These are phyloP conservation scores for Bombus terrestris DNA, from an alignment of 1,140 invertebrate species.

Conservation along the genomic window DNA sequence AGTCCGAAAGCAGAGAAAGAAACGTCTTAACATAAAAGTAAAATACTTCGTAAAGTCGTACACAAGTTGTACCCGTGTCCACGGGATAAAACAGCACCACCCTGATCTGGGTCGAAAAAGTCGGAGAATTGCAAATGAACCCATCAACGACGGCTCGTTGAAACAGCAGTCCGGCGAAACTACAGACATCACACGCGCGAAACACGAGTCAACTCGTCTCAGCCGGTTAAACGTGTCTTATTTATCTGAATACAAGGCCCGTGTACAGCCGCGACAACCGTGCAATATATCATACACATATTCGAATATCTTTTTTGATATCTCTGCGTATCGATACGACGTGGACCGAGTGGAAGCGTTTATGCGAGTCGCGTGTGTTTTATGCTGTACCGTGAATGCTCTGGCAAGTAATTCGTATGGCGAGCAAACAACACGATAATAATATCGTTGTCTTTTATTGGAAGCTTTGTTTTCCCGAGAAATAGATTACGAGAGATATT, in stretches of 20 bases:
- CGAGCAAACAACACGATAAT: slow-evolving; percentile 7
- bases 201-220: slow-evolving; percentile 53
- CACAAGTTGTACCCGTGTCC: not conserved
- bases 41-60: slow-evolving; percentile 12
- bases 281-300: slow-evolving; percentile 51
- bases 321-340: slow-evolving; percentile 36
- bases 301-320: slow-evolving; percentile 51
- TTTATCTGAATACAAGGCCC: slow-evolving; percentile 49
- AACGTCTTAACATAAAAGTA: slow-evolving; percentile 7
- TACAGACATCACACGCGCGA: slow-evolving; percentile 45
- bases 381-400: not conserved
- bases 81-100: not conserved
- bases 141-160: slow-evolving; percentile 40
- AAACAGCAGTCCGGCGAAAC: slow-evolving; percentile 24
- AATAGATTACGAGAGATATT: not conserved
- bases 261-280: slow-evolving; percentile 17
- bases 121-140: slow-evolving; percentile 45
- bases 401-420: not conserved
- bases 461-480: not conserved
- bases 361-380: slow-evolving; percentile 18
- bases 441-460: not conserved
- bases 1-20: slow-evolving; percentile 5
- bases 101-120: slow-evolving; percentile 36
- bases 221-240: slow-evolving; percentile 54
- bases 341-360: slow-evolving; percentile 14